phyloP scores from a whole-genome alignment of 2,797 vertebrate species.

The Acanthornis magna region DNA sequence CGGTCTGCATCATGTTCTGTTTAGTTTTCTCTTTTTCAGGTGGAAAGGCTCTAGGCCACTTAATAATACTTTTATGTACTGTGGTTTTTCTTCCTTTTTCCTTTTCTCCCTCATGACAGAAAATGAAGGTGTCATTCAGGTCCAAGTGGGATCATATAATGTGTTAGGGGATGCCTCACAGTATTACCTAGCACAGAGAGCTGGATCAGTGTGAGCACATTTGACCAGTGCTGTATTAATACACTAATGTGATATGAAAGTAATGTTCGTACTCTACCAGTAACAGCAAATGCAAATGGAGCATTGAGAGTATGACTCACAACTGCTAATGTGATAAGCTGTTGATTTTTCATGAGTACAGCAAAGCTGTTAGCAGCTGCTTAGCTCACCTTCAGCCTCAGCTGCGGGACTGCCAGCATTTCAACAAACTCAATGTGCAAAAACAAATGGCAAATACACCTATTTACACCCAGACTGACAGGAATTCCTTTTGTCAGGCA shows the following conservation, averaged over 20 bases:
- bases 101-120: not conserved
- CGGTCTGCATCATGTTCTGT: not conserved
- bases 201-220: not conserved
- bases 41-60: not conserved
- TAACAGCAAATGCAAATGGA: not conserved
- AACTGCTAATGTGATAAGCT: not conserved
- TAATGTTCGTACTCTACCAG: not conserved
- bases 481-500: not conserved
- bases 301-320: not conserved
- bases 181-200: not conserved
- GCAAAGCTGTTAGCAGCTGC: conserved; percentile 3
- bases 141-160: not conserved
- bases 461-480: not conserved
- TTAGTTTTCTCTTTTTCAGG: not conserved
- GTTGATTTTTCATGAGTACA: conserved; percentile 2
- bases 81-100: not conserved
- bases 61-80: not conserved
- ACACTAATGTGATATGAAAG: not conserved
- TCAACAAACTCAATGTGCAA: not conserved
- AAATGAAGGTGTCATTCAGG: not conserved
- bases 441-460: not conserved
- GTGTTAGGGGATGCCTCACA: not conserved
- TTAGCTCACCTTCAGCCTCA: not conserved
- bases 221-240: not conserved
- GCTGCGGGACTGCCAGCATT: not conserved